Percentiles rank a stretch among this genome's conserved stretches.
These are phyloP conservation scores for Drosophila kepulauana DNA, from an alignment of 1,140 invertebrate species.

Conservation along the genomic window DNA sequence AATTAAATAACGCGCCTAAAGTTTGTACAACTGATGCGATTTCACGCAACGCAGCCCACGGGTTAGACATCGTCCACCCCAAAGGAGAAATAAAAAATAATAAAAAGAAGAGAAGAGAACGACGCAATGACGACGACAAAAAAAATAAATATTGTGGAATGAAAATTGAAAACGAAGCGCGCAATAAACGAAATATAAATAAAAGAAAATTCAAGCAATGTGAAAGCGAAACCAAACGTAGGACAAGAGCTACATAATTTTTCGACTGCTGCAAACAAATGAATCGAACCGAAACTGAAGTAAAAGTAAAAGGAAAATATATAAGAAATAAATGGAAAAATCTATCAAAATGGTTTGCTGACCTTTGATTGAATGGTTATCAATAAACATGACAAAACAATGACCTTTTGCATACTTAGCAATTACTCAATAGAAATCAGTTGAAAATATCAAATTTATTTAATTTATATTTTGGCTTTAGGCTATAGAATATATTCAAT, in stretches of 20 bases:
- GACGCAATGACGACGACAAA: constrained; percentile 16
- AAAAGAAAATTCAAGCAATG: constrained; percentile 51
- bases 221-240: constrained; percentile 44
- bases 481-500: too few relatives aligned
- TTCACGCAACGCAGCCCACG: constrained; percentile 72
- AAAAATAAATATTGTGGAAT: constrained; percentile 45
- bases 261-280: constrained; percentile 57
- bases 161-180: constrained; percentile 64
- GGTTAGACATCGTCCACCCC: constrained; percentile 42
- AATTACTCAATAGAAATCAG: not conserved
- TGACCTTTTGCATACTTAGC: not conserved
- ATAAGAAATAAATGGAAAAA: constrained; percentile 1
- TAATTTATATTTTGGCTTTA: too few relatives aligned
- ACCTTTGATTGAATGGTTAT: constrained; percentile 15
- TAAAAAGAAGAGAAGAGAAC: constrained; percentile 28
- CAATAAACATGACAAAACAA: not conserved
- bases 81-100: constrained; percentile 31
- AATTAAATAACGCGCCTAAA: constrained; percentile 83
- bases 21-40: constrained; percentile 83
- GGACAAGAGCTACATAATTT: constrained; percentile 43
- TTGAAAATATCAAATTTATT: not conserved
- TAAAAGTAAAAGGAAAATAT: constrained; percentile 22
- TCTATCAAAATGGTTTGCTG: constrained; percentile 24
- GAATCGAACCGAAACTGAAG: constrained; percentile 61
- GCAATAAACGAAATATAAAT: constrained; percentile 50